Evolutionary conservation across 2,113 vertebrate species (phyloP).

Genomic region (Herpailurus yagouaroundi): DNA sequence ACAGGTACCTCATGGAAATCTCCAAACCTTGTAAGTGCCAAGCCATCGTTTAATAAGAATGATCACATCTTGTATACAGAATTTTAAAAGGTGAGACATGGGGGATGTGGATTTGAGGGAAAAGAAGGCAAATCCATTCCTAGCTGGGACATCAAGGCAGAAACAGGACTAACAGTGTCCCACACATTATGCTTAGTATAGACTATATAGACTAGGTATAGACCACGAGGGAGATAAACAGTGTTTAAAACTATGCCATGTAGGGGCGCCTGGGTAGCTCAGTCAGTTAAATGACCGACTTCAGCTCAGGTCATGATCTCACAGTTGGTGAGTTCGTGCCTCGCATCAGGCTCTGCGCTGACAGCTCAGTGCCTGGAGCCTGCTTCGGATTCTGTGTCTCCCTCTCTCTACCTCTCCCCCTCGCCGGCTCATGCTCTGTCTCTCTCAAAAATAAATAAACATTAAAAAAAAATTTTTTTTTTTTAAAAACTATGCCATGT

Average conservation of each 20-base stretch:
- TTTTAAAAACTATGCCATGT: background rate
- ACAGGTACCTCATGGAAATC: background rate
- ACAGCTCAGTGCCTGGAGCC: too few relatives aligned
- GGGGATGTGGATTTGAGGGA: background rate
- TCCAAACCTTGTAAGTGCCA: background rate
- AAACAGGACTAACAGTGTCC: background rate
- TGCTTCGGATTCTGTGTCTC: too few relatives aligned
- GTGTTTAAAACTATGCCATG: background rate
- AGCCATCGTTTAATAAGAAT: background rate
- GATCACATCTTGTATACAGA: background rate
- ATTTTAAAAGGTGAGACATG: background rate
- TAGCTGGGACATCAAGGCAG: background rate
- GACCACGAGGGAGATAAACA: background rate
- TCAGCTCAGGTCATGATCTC: too few relatives aligned
- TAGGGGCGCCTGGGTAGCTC: too few relatives aligned
- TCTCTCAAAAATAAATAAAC: too few relatives aligned
- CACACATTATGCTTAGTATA: background rate
- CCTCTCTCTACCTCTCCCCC: too few relatives aligned
- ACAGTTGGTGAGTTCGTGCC: too few relatives aligned
- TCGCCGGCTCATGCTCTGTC: too few relatives aligned
- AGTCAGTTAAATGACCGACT: too few relatives aligned
- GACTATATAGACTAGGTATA: background rate
- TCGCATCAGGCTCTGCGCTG: too few relatives aligned
- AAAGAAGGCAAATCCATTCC: background rate
- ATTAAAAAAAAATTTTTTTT: too few relatives aligned